A percentile compares a stretch with the other conserved stretches of the same genome.
These are phyloP conservation scores for Amphiura filiformis DNA, from an alignment of 35 echinoderm and acorn worm species.

Conservation along the genomic window DNA sequence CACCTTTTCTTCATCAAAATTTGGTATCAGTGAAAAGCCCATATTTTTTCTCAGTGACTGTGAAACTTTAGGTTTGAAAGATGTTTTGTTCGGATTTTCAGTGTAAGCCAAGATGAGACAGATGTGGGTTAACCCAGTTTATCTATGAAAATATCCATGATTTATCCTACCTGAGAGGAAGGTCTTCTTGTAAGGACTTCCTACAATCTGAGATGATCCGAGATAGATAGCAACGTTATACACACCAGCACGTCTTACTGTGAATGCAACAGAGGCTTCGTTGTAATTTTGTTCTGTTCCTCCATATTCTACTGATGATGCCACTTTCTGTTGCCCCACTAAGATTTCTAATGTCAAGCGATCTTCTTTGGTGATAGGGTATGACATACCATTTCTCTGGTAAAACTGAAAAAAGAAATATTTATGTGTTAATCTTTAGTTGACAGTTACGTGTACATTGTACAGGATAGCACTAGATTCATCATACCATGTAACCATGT, in stretches of 20 bases:
- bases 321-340: constrained; percentile 57
- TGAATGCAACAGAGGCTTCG: constrained; percentile 77
- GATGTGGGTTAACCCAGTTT: too few relatives aligned
- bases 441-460: too few relatives aligned
- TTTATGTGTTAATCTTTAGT: neutral
- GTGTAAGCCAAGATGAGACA: too few relatives aligned
- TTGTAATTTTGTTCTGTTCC: constrained; percentile 25
- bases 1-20: too few relatives aligned
- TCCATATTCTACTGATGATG: constrained; percentile 66
- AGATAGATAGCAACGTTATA: constrained; percentile 57
- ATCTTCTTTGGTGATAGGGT: constrained; percentile 47
- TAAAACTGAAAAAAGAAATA: constrained; percentile 56
- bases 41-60: too few relatives aligned
- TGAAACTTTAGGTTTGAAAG: too few relatives aligned
- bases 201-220: constrained; percentile 46
- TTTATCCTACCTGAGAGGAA: constrained; percentile 69
- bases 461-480: too few relatives aligned
- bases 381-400: constrained; percentile 73
- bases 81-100: too few relatives aligned
- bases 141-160: too few relatives aligned
- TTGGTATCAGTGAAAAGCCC: too few relatives aligned
- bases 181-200: constrained; percentile 74
- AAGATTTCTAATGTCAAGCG: constrained; percentile 53
- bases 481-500: too few relatives aligned
- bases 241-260: constrained; percentile 63